phyloP scores from a whole-genome alignment of 2,797 vertebrate genomes.

The Myotis daubentonii region DNA sequence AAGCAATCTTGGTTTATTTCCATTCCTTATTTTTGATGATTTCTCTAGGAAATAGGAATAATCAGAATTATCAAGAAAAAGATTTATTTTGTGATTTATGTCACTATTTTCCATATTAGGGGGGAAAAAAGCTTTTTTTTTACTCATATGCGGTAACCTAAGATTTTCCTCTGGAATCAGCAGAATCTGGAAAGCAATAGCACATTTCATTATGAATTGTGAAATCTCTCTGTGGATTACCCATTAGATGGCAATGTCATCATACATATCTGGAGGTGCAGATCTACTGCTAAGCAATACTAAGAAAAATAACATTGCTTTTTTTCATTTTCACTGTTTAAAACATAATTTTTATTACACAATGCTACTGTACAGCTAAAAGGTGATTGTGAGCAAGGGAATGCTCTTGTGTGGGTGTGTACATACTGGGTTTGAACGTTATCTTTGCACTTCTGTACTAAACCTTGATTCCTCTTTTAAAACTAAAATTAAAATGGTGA shows the following conservation, averaged over 20 bases:
- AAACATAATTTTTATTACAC: not conserved
- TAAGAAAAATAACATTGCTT: not conserved
- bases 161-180: not conserved
- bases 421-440: not conserved
- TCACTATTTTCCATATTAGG: not conserved
- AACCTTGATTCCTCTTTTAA: not conserved
- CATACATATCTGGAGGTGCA: not conserved
- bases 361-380: not conserved
- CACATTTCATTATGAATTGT: not conserved
- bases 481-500: not conserved
- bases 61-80: not conserved
- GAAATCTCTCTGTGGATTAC: not conserved
- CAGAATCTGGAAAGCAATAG: not conserved
- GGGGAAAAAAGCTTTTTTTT: not conserved
- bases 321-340: slow-evolving; percentile 25
- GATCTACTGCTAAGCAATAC: not conserved
- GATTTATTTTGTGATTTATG: not conserved
- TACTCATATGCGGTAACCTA: not conserved
- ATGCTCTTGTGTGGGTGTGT: not conserved
- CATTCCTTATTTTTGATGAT: not conserved
- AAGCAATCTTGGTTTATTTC: not conserved
- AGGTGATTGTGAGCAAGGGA: not conserved
- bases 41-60: not conserved
- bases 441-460: not conserved
- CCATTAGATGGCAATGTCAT: slow-evolving; percentile 55